A percentile compares a stretch with the other conserved stretches of the same genome.
Conservation (phyloP, 2,113 vertebrate species). For the Phoenicopterus ruber region DNA sequence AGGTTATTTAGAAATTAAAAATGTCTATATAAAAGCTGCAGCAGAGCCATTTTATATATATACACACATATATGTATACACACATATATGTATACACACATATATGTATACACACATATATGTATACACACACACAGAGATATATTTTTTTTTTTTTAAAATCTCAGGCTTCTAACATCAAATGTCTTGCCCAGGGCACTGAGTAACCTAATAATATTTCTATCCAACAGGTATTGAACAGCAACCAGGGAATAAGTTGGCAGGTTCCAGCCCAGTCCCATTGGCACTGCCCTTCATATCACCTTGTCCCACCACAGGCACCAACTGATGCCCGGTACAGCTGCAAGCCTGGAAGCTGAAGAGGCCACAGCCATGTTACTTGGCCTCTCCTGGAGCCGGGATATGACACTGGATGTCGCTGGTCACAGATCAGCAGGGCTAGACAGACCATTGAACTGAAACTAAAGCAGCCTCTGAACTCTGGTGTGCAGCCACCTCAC, state of each 20-base stretch:
- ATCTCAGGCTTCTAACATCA: not conserved
- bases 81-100: no score
- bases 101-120: not conserved
- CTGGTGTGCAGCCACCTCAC: not conserved
- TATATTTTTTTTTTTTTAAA: no score
- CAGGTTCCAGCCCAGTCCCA: not conserved
- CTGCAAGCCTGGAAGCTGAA: not conserved
- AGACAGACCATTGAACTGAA: not conserved
- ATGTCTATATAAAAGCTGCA: not conserved
- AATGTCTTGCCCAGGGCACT: not conserved
- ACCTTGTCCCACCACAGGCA: not conserved
- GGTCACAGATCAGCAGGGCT: not conserved
- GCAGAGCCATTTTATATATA: not conserved
- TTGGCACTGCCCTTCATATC: not conserved
- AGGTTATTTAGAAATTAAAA: not conserved
- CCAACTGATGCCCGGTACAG: not conserved
- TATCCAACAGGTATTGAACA: not conserved
- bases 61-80: not conserved
- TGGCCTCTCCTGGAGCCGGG: not conserved
- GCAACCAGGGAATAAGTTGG: not conserved
- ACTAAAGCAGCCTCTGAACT: not conserved
- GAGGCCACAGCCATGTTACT: not conserved
- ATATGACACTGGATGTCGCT: not conserved
- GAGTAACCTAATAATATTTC: not conserved
- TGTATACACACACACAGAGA: fast-evolving